Base-by-base conservation (phyloP, 2,888 invertebrate genomes). In the Ommatoiulus sabulosus region DNA sequence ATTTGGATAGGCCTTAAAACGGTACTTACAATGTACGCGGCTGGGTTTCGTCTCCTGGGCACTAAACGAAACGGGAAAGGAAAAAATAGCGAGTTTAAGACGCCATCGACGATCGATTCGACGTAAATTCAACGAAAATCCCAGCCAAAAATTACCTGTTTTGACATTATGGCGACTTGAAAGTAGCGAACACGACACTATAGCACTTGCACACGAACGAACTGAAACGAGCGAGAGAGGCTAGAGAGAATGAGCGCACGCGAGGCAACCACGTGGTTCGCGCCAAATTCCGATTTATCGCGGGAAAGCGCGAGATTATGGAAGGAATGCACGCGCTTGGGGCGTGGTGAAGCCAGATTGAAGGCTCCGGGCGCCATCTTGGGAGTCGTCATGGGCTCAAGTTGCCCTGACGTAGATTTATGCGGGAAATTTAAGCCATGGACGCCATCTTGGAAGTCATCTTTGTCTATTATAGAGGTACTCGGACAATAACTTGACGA, bases 11-110 rank as follows among this genome's bases (percentile, higher is more conserved):
- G 20, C 86, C 2, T 12, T 20, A 52, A 87, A 24, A 89, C 43
- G 1, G 88, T 89, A 91, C 91, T 91, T 90, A 91, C 91, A 91
- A 95, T 94, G 97, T 97, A 95, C 97, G 97, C 93, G 97, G 97
- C 94, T 96, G 96, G 94, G 96, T 96, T 95, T 97, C 97, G 94
- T 97, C 97, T 95, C 96, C 97, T n/a, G 84, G 89, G 63, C 96
- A 90, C 90, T 89, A 87, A 35, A 35, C 0, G 35, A 35, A 35
- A 89, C 20, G 89, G 87, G 87, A 89, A 89, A n/a, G n/a, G 5
- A 84, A 89, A 48, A 87, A 48, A 52, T 84, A 57, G 63, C 46
- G 24, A 3, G 8, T 35, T 46, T 24, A 87, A 87, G 52, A 12
- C 15, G 35, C 35, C 35, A 35, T 35, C 35, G 35, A 35, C 0